phyloP scores from a whole-genome alignment of 2,888 invertebrate genomes.

The Pecten maximus region DNA sequence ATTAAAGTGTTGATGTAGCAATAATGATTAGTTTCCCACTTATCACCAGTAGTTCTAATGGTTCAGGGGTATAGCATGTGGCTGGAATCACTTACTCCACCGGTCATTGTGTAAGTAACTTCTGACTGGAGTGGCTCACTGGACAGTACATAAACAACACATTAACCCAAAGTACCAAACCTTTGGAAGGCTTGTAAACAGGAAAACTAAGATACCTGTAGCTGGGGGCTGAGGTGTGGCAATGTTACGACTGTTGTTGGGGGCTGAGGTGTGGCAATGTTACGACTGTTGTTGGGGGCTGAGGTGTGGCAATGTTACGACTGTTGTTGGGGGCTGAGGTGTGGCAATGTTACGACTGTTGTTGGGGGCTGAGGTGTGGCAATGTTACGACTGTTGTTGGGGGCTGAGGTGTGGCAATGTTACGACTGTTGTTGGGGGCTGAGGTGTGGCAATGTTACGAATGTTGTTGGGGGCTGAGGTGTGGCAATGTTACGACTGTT shows the following conservation, averaged over 20 bases:
- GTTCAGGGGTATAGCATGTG: not conserved
- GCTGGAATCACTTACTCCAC: not conserved
- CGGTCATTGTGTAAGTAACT: not conserved
- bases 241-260: not conserved
- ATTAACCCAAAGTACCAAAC: not conserved
- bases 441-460: not conserved
- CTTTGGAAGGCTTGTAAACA: not conserved
- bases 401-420: no score
- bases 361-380: no score
- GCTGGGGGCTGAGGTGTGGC: no score
- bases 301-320: no score
- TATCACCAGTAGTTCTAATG: not conserved
- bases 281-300: no score
- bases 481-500: not conserved
- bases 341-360: no score
- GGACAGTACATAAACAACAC: not conserved
- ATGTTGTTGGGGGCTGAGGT: no score
- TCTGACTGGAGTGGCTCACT: not conserved
- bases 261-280: not conserved
- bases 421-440: not conserved
- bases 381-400: no score
- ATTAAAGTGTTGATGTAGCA: conserved; percentile 16
- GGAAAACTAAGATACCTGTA: not conserved
- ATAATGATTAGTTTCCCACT: not conserved
- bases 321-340: no score